Evolutionary conservation across 2,797 vertebrate species (phyloP).

Genomic region (Coendou prehensilis): DNA sequence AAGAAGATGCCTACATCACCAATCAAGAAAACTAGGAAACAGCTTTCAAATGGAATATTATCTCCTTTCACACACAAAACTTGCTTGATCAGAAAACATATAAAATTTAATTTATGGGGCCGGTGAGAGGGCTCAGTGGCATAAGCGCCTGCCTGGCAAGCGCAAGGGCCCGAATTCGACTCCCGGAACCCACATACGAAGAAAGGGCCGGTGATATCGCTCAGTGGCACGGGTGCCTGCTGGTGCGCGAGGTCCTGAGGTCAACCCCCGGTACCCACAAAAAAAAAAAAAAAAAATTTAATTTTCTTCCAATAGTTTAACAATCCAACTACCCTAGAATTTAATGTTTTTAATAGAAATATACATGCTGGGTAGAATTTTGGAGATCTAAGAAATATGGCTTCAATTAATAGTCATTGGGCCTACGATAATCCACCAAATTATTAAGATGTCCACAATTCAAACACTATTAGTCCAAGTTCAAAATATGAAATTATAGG

Average conservation of each 20-base stretch:
- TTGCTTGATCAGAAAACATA: not conserved
- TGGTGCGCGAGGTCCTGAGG: too few relatives aligned
- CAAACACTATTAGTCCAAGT: slow-evolving; percentile 47
- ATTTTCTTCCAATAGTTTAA: slow-evolving; percentile 63
- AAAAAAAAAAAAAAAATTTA: slow-evolving; percentile 3
- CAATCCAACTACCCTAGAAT: slow-evolving; percentile 64
- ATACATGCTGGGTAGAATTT: slow-evolving; percentile 62
- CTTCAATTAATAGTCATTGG: slow-evolving; percentile 62
- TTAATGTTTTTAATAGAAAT: slow-evolving; percentile 60
- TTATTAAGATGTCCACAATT: slow-evolving; percentile 59
- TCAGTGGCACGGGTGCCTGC: too few relatives aligned
- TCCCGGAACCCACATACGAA: too few relatives aligned
- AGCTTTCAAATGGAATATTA: slow-evolving; percentile 61
- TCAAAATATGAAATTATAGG: slow-evolving; percentile 45
- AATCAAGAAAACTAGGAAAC: slow-evolving; percentile 58
- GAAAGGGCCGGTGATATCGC: too few relatives aligned
- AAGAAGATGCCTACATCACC: slow-evolving; percentile 67
- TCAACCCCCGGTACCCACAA: too few relatives aligned
- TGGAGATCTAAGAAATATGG: slow-evolving; percentile 49
- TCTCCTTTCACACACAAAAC: slow-evolving; percentile 50
- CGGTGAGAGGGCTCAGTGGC: too few relatives aligned
- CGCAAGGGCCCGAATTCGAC: too few relatives aligned
- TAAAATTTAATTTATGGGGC: too few relatives aligned
- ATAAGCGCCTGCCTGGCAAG: too few relatives aligned
- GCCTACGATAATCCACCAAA: slow-evolving; percentile 34